phyloP scores from a whole-genome alignment of 1,140 invertebrate species.

The Diorhabda elongata region DNA sequence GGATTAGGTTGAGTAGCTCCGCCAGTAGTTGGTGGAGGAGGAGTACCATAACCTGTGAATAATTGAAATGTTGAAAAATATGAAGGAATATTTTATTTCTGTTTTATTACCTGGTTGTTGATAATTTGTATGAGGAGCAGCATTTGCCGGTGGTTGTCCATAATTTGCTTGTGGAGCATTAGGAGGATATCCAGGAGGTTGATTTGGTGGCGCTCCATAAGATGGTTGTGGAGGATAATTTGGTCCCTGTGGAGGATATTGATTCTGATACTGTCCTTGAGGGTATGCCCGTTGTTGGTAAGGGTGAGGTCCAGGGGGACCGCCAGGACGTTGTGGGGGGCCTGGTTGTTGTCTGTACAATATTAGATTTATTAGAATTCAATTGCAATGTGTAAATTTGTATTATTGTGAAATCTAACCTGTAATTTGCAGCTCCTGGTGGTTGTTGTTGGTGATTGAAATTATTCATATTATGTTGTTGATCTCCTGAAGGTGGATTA shows the following conservation, averaged over 20 bases:
- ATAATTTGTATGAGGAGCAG: constrained; percentile 44
- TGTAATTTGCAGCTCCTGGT: constrained; percentile 42
- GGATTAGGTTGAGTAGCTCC: constrained; percentile 1
- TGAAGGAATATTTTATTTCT: too few relatives aligned
- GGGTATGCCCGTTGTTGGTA: constrained; percentile 56
- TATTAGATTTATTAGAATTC: constrained; percentile 31
- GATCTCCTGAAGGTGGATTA: constrained; percentile 50
- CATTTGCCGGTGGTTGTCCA: constrained; percentile 47
- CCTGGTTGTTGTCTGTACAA: constrained; percentile 40
- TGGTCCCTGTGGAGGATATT: constrained; percentile 48
- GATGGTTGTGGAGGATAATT: constrained; percentile 50
- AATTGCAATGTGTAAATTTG: background rate
- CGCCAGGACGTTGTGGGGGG: constrained; percentile 18
- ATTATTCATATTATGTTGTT: constrained; percentile 51
- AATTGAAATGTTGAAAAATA: background rate
- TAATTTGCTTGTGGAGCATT: constrained; percentile 48
- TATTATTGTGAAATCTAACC: constrained; percentile 3
- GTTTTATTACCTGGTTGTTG: constrained; percentile 37
- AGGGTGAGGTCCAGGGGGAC: constrained; percentile 44
- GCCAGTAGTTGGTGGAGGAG: constrained; percentile 12
- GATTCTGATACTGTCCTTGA: constrained; percentile 53
- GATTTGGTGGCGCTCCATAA: constrained; percentile 45
- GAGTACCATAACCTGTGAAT: constrained; percentile 15
- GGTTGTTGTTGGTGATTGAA: constrained; percentile 54
- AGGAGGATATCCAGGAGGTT: constrained; percentile 49